Evolutionary conservation across 2,888 invertebrate species (phyloP).

Genomic region (Seladonia tumulorum): DNA sequence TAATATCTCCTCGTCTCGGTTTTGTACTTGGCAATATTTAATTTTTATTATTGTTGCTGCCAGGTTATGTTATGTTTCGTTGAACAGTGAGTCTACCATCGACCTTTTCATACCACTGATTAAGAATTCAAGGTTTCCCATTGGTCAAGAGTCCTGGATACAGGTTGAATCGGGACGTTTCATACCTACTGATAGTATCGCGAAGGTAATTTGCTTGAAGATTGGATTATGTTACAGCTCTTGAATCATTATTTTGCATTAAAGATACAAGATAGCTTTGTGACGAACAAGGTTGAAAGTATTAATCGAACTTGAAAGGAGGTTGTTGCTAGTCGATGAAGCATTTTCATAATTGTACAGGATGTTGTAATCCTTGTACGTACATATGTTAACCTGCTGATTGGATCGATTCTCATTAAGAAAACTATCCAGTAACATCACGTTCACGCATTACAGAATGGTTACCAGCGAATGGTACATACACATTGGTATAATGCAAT

Average conservation of each 20-base stretch:
- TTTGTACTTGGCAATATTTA: no score
- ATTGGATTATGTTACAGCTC: neutral
- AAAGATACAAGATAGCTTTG: neutral
- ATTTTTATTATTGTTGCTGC: no score
- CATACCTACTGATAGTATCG: neutral
- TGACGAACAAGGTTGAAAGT: slow-evolving; percentile 1
- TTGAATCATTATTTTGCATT: neutral
- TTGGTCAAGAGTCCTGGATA: neutral
- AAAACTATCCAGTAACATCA: neutral
- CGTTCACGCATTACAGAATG: neutral
- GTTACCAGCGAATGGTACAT: neutral
- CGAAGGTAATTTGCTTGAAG: neutral
- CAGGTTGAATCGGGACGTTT: neutral
- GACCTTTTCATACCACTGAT: neutral
- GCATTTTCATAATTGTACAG: neutral
- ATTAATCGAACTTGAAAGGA: slow-evolving; percentile 4
- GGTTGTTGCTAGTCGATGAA: neutral
- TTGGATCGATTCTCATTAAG: neutral
- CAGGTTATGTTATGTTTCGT: neutral
- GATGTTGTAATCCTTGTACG: neutral
- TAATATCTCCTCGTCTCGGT: no score
- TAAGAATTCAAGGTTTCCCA: neutral
- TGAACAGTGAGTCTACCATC: neutral
- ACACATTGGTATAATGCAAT: no score
- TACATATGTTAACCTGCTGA: neutral